Conservation (phyloP, 2,113 vertebrate species). For the Odocoileus hemionus region DNA sequence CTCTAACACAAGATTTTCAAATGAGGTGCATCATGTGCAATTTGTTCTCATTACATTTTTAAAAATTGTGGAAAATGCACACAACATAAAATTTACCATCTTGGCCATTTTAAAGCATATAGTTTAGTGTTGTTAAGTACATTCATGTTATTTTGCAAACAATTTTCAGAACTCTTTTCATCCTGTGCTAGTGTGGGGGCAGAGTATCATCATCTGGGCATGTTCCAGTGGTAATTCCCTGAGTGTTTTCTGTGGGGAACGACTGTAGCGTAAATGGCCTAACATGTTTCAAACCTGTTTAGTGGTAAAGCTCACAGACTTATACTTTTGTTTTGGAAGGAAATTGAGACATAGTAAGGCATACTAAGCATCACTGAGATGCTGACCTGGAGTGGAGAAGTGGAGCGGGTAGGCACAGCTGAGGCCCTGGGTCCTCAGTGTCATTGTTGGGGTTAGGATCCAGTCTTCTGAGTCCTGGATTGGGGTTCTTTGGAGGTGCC, state of each 20-base stretch:
- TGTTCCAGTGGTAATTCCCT: not conserved
- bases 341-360: not conserved
- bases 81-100: not conserved
- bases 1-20: not conserved
- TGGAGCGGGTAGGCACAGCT: fast-evolving
- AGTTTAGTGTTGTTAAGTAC: not conserved
- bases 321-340: not conserved
- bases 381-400: not conserved
- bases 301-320: not conserved
- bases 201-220: not conserved
- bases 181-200: not conserved
- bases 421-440: not conserved
- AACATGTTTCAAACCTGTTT: not conserved
- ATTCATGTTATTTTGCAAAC: not conserved
- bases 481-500: not conserved
- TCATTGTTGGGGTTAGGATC: not conserved
- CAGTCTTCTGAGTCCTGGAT: not conserved
- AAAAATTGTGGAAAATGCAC: not conserved
- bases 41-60: not conserved
- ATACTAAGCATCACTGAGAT: not conserved
- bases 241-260: not conserved
- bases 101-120: not conserved
- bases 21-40: fast-evolving
- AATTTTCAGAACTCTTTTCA: not conserved
- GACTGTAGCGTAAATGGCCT: not conserved